Base-by-base conservation (phyloP, 2,113 vertebrate genomes). In the Chloroceryle aenea region DNA sequence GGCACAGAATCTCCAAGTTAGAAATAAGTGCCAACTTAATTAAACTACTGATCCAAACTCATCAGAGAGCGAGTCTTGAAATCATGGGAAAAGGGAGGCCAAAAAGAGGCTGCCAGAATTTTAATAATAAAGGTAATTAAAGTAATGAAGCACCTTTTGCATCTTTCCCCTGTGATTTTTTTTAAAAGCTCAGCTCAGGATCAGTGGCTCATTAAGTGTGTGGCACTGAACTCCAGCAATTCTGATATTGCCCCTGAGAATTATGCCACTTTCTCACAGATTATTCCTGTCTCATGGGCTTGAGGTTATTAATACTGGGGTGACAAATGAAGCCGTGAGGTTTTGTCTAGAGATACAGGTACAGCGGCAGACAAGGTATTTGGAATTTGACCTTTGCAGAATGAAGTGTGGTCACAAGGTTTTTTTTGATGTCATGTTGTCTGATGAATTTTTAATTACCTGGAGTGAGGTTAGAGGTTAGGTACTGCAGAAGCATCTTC, bases 51-150 rank as follows among this genome's bases (percentile, higher is more conserved):
- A 92, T 91, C 82, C 90, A 80, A 92, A 93, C 76, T 81, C 95
- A 86, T 92, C 83, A 78, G 95, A 94, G 88, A 85, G 48, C 0
- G 0, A 86, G 88, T 86, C 88, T 81, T 90, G 88, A 95, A 96
- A 94, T 90, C 85, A 90, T 95, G 90, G 92, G 93, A 96, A 96
- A 95, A 95, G 80, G 89, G 96, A 95, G 74, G 77, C 89, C 61
- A 75, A 95, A 90, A 95, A 88, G 85, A 86, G 30, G 53, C 86
- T 94, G 96, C 96, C 96, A 96, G 83, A 84, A 82, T 68, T 95
- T 92, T 93, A 95, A 96, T 96, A 95, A 95, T 90, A 96, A 94
- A 95, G 58, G 86, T 97, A 95, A 97, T 97, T 96, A 96, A 96
- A 93, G 43, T 96, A 94, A 96, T 93, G 79, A 97, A 97, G 76